Base-by-base conservation (phyloP, 2,888 invertebrate genomes). In the Apamea crenata region DNA sequence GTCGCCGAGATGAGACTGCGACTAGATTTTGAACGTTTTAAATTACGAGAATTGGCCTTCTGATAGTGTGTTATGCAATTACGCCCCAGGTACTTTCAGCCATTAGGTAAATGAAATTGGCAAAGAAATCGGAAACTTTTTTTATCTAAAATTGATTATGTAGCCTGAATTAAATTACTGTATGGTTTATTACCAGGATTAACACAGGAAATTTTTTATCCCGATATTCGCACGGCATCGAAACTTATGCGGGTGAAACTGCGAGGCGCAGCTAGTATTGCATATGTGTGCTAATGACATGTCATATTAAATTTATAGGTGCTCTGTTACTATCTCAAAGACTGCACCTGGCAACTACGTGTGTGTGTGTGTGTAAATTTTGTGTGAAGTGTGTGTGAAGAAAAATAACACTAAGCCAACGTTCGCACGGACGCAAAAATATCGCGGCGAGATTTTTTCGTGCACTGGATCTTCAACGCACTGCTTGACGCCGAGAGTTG, bases 291-390 rank as follows among this genome's bases (percentile, higher is more conserved):
- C 50, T 25, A 32, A 32, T 47, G 21, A 21, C 25, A 50, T 69
- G 32, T 16, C 25, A 32, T 70, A 40, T 44, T 36, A 21, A 74
- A 4, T 77, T 74, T 40, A 74, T 53, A 4, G 29, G 29, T 50
- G 44, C 3, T 32, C 18, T 16, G 50, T 25, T 32, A 32, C 50
- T 53, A 16, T 74, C 53, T 25, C 7, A 29, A 25, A 77, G 10
- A n/a, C 32, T 71, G 65, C 71, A 74, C 77, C 70, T 80, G 76
- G 72, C 74, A 73, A 88, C 77, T 74, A n/a, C 21, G 6, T 47
- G 44, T 47, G 18, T 25, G n/a, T 29, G n/a, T 66, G n/a, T n/a
- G n/a, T n/a, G n/a, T n/a, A n/a, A n/a, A n/a, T n/a, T n/a, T n/a
- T n/a, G n/a, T n/a, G 40, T 36, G 36, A 36, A 36, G 3, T 36